Conservation (phyloP, 2,113 vertebrate species). For the Sander vitreus region DNA sequence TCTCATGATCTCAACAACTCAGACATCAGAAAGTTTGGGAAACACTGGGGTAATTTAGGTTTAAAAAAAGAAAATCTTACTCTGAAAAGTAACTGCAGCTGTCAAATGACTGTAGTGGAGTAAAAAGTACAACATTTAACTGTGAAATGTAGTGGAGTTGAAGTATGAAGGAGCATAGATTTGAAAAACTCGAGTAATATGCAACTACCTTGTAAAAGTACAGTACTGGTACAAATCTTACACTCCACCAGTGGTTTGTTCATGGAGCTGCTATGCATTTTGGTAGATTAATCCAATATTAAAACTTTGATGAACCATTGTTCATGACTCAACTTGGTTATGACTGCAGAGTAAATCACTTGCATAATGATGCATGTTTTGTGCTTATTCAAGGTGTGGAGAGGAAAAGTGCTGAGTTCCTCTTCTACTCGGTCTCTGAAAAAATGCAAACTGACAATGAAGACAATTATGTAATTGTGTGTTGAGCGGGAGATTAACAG, state of each 20-base stretch:
- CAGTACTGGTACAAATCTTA: too few relatives aligned
- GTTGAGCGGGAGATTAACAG: background rate
- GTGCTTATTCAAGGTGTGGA: background rate
- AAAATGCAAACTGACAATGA: background rate
- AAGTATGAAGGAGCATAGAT: too few relatives aligned
- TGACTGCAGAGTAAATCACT: slow-evolving; percentile 10
- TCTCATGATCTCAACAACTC: too few relatives aligned
- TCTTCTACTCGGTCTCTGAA: background rate
- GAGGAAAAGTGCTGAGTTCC: background rate
- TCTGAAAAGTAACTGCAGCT: too few relatives aligned
- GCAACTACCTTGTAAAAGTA: too few relatives aligned
- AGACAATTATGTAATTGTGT: background rate
- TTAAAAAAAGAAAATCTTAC: too few relatives aligned
- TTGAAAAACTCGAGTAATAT: too few relatives aligned
- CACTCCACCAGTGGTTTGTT: background rate
- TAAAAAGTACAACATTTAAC: too few relatives aligned
- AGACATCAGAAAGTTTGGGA: too few relatives aligned
- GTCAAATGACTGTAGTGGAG: too few relatives aligned
- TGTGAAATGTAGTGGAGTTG: too few relatives aligned
- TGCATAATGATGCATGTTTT: background rate
- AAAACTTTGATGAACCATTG: background rate
- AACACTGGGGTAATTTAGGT: too few relatives aligned
- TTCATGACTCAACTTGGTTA: background rate
- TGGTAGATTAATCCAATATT: background rate
- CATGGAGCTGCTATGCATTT: background rate